Evolutionary conservation across 1,140 invertebrate genomes (phyloP).

Genomic region (Brachionus plicatilis): DNA sequence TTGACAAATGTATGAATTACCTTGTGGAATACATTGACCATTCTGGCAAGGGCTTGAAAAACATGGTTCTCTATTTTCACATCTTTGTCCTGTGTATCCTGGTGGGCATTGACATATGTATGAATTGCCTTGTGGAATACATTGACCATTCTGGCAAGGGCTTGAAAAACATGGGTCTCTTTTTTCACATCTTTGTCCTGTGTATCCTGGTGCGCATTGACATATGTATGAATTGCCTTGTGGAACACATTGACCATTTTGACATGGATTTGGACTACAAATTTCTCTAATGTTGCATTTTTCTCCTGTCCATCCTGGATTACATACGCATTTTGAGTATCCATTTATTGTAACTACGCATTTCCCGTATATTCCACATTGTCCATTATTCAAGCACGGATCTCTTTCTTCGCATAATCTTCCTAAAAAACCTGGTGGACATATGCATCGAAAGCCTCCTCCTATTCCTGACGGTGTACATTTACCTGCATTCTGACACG

Average conservation of each 20-base stretch:
- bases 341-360: neutral
- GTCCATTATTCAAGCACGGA: constrained; percentile 7
- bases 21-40: too few relatives aligned
- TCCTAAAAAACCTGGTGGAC: constrained; percentile 46
- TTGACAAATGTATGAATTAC: too few relatives aligned
- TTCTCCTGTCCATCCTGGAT: constrained; percentile 42
- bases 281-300: constrained; percentile 42
- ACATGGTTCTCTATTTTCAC: too few relatives aligned
- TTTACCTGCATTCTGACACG: constrained; percentile 49
- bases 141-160: constrained; percentile 42
- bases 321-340: constrained; percentile 22
- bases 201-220: constrained; percentile 32
- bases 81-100: too few relatives aligned
- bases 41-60: too few relatives aligned
- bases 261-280: constrained; percentile 35
- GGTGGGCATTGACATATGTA: too few relatives aligned
- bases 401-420: constrained; percentile 31
- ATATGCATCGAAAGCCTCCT: constrained; percentile 47
- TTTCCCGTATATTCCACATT: constrained; percentile 20
- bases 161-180: constrained; percentile 34
- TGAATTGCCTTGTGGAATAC: neutral
- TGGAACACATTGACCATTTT: constrained; percentile 24
- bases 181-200: constrained; percentile 21
- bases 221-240: neutral
- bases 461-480: constrained; percentile 44